phyloP scores from a whole-genome alignment of 2,888 invertebrate species.

The Pammene fasciana region DNA sequence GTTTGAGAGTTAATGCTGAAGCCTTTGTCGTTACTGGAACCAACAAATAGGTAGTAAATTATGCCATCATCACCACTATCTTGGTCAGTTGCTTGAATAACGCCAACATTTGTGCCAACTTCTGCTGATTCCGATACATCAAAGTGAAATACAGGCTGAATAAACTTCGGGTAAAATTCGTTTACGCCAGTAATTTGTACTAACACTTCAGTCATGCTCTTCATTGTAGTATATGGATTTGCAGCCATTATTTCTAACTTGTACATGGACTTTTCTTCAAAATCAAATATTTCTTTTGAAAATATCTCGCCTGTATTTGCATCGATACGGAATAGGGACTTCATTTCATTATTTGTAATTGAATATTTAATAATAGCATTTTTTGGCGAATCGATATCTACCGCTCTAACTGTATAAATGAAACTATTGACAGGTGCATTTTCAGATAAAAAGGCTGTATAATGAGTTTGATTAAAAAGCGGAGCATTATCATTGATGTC shows the following conservation, averaged over 20 bases:
- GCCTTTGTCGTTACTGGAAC: conserved; percentile 95
- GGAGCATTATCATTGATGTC: conserved; percentile 98
- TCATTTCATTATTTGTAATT: conserved; percentile 89
- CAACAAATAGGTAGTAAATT: conserved; percentile 95
- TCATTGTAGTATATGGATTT: conserved; percentile 93
- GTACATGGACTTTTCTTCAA: conserved; percentile 91
- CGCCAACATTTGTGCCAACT: conserved; percentile 92
- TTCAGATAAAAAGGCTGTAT: conserved; percentile 91
- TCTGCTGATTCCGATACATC: conserved; percentile 96
- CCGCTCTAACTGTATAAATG: conserved; percentile 89
- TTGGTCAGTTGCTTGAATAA: conserved; percentile 94
- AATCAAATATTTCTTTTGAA: conserved; percentile 92
- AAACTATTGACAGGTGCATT: conserved; percentile 90
- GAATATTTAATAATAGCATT: conserved; percentile 94
- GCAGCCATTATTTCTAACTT: conserved; percentile 90
- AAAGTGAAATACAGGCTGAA: conserved; percentile 95
- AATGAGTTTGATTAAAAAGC: conserved; percentile 89
- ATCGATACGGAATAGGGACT: conserved; percentile 90
- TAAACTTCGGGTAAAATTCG: conserved; percentile 94
- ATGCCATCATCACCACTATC: conserved; percentile 94
- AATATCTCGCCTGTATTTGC: conserved; percentile 89
- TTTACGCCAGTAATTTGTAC: conserved; percentile 93
- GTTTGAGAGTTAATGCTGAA: conserved; percentile 93
- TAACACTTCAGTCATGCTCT: conserved; percentile 87
- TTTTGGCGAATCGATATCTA: conserved; percentile 93